These are phyloP conservation scores for Chromoteleia sp. DNA, from an alignment of 2,888 invertebrate genomes.

Conservation along the genomic window DNA sequence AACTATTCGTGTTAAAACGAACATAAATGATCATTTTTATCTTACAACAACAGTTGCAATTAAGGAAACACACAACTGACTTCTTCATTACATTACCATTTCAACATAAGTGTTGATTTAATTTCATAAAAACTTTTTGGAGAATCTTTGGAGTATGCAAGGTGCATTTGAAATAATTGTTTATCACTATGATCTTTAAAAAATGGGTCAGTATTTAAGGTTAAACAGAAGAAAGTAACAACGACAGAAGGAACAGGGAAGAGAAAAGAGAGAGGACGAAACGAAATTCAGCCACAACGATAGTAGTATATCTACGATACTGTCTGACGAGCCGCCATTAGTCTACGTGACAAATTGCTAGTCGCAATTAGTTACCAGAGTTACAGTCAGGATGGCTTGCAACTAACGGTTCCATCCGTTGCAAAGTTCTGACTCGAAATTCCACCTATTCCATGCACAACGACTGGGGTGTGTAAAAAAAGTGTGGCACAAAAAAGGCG, in stretches of 20 bases:
- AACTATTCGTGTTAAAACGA: too few relatives aligned
- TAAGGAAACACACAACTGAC: too few relatives aligned
- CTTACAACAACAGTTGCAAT: too few relatives aligned
- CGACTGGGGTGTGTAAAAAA: slow-evolving; percentile 55
- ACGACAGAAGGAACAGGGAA: slow-evolving; percentile 10
- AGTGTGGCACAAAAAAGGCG: slow-evolving; percentile 32
- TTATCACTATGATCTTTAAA: slow-evolving; percentile 19
- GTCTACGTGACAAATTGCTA: slow-evolving; percentile 82
- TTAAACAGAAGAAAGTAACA: slow-evolving; percentile 16
- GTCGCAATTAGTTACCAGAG: slow-evolving; percentile 82
- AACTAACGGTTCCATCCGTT: slow-evolving; percentile 69
- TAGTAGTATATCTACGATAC: slow-evolving; percentile 72
- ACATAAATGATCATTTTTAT: too few relatives aligned
- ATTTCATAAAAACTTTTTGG: slow-evolving; percentile 6
- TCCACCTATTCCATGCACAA: slow-evolving; percentile 71
- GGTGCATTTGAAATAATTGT: slow-evolving; percentile 20
- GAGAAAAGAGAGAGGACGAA: slow-evolving; percentile 36
- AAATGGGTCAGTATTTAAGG: slow-evolving; percentile 47
- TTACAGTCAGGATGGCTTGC: slow-evolving; percentile 78
- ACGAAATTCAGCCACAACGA: slow-evolving; percentile 51
- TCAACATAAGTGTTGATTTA: slow-evolving; percentile 20
- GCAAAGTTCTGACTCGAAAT: slow-evolving; percentile 71
- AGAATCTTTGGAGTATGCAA: slow-evolving; percentile 1
- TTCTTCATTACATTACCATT: too few relatives aligned
- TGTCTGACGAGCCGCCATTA: slow-evolving; percentile 80